Evolutionary conservation across 2,888 invertebrate genomes (phyloP).

Genomic region (Helleia helle): DNA sequence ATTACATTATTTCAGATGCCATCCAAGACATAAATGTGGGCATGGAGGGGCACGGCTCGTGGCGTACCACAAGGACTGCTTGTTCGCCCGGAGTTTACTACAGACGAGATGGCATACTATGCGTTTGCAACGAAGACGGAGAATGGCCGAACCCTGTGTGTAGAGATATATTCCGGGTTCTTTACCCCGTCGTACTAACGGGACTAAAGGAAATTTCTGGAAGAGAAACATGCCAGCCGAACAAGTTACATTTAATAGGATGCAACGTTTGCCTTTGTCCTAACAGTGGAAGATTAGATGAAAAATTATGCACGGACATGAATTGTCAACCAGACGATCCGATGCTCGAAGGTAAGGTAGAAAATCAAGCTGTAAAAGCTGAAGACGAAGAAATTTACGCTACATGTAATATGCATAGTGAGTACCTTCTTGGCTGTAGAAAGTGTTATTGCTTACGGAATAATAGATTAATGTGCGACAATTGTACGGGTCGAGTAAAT

Average conservation of each 20-base stretch:
- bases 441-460: slow-evolving; percentile 61
- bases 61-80: slow-evolving; percentile 34
- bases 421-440: slow-evolving; percentile 66
- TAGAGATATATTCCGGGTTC: slow-evolving; percentile 42
- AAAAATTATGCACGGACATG: slow-evolving; percentile 37
- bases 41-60: slow-evolving; percentile 52
- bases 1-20: slow-evolving; percentile 34
- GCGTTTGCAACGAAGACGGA: slow-evolving; percentile 50
- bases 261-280: slow-evolving; percentile 56
- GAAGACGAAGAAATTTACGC: slow-evolving; percentile 37
- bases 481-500: slow-evolving; percentile 34
- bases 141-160: slow-evolving; percentile 56
- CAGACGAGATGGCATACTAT: slow-evolving; percentile 33
- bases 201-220: slow-evolving; percentile 18
- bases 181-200: slow-evolving; percentile 37
- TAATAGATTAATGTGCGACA: slow-evolving; percentile 54
- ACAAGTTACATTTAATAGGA: slow-evolving; percentile 40
- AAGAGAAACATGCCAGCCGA: slow-evolving; percentile 32
- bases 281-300: slow-evolving; percentile 29
- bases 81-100: slow-evolving; percentile 49
- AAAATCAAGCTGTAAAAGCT: slow-evolving; percentile 8
- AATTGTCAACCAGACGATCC: slow-evolving; percentile 34
- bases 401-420: slow-evolving; percentile 41
- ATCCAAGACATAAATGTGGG: slow-evolving; percentile 46
- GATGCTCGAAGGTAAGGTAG: slow-evolving; percentile 14